These are phyloP conservation scores for Chelonoidis abingdonii DNA, from an alignment of 2,113 vertebrate species.

Conservation along the genomic window DNA sequence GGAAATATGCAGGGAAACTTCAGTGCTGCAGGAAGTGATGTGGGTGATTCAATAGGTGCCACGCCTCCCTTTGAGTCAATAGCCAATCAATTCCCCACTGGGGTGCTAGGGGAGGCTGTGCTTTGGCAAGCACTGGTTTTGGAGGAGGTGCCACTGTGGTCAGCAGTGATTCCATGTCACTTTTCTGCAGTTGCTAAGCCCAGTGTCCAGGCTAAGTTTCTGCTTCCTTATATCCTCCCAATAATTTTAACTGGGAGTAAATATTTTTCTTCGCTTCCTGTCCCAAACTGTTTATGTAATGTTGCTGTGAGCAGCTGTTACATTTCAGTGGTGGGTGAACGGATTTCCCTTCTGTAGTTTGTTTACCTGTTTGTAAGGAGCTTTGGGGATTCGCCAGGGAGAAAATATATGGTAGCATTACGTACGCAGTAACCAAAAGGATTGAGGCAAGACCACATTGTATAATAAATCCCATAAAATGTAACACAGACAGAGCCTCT, in stretches of 20 bases:
- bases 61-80: not conserved
- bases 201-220: not conserved
- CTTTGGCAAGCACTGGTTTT: not conserved
- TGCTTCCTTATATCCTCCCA: not conserved
- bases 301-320: not conserved
- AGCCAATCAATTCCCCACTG: not conserved
- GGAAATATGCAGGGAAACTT: not conserved
- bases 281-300: not conserved
- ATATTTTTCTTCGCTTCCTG: not conserved
- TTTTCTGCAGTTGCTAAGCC: not conserved
- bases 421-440: not conserved
- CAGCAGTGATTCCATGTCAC: rapidly evolving
- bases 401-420: not conserved
- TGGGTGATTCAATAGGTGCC: not conserved
- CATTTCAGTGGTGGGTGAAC: rapidly evolving
- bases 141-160: not conserved
- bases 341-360: not conserved
- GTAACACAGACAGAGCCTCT: rapidly evolving
- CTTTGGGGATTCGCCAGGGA: not conserved
- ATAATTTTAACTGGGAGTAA: not conserved
- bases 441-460: not conserved
- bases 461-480: not conserved
- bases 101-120: not conserved
- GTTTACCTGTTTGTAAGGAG: no score
- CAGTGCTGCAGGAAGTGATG: not conserved